A percentile compares a stretch with the other conserved stretches of the same genome.
Evolutionary conservation across 1,140 invertebrate genomes (phyloP).

Genomic region (Onthophagus taurus): DNA sequence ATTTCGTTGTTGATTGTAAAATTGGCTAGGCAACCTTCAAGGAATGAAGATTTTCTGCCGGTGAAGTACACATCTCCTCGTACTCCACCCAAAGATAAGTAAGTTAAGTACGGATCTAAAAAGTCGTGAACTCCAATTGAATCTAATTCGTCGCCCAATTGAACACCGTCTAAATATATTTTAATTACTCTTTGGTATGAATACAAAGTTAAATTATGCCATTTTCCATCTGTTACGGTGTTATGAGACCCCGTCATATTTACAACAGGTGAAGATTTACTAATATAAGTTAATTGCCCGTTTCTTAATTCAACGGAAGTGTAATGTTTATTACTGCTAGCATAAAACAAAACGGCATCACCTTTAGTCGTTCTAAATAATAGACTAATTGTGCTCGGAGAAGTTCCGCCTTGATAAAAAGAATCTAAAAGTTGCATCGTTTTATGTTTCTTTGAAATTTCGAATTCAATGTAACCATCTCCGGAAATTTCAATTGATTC

Average conservation of each 20-base stretch:
- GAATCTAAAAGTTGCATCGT: slow-evolving; percentile 74
- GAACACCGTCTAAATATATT: slow-evolving; percentile 57
- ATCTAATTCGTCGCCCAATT: slow-evolving; percentile 75
- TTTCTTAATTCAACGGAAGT: slow-evolving; percentile 67
- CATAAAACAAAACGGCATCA: slow-evolving; percentile 71
- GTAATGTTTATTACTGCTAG: slow-evolving; percentile 79
- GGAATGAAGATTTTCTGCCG: slow-evolving; percentile 46
- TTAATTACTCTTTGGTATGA: slow-evolving; percentile 59
- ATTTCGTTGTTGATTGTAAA: slow-evolving; percentile 83
- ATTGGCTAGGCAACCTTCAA: slow-evolving; percentile 83
- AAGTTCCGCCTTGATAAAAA: slow-evolving; percentile 60
- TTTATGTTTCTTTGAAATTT: slow-evolving; percentile 72
- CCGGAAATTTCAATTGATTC: slow-evolving; percentile 68
- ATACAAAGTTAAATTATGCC: slow-evolving; percentile 74
- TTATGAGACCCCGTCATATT: slow-evolving; percentile 63
- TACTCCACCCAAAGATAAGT: slow-evolving; percentile 66
- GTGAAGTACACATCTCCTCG: slow-evolving; percentile 45
- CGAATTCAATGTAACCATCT: slow-evolving; percentile 69
- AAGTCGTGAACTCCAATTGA: slow-evolving; percentile 80
- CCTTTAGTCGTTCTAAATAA: slow-evolving; percentile 68
- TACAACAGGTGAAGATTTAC: slow-evolving; percentile 61
- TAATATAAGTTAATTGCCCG: slow-evolving; percentile 65
- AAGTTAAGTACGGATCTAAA: slow-evolving; percentile 78
- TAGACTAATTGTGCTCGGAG: slow-evolving; percentile 58
- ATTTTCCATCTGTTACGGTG: slow-evolving; percentile 64